phyloP scores from a whole-genome alignment of 2,113 vertebrate species.

The Sebastes fasciatus region DNA sequence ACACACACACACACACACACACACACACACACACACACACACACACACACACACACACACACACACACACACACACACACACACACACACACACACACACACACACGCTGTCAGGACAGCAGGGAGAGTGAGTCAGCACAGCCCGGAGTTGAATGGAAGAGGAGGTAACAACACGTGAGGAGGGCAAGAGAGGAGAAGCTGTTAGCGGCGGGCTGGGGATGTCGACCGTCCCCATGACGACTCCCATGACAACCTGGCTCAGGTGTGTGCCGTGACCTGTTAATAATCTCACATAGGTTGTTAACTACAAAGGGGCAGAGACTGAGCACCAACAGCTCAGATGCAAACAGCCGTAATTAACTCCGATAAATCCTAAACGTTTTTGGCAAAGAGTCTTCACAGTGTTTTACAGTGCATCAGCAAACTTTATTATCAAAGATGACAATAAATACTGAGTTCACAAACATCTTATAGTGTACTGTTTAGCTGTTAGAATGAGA shows the following conservation, averaged over 20 bases:
- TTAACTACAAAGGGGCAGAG: constrained; percentile 18
- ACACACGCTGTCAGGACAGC: constrained; percentile 19
- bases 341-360: constrained; percentile 7
- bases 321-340: not conserved
- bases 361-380: not conserved
- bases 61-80: not conserved
- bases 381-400: not conserved
- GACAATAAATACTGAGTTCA: too few species aligned
- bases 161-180: constrained; percentile 51
- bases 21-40: constrained; percentile 20
- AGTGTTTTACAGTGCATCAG: not conserved
- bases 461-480: too few species aligned
- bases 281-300: constrained; percentile 50
- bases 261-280: constrained; percentile 71
- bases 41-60: constrained; percentile 12
- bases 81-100: constrained; percentile 10
- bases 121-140: constrained; percentile 47
- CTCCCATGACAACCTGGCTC: constrained; percentile 56
- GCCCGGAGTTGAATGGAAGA: constrained; percentile 31
- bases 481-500: too few species aligned
- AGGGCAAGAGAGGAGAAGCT: constrained; percentile 18
- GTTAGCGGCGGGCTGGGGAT: constrained; percentile 36
- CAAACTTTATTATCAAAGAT: not conserved
- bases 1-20: not conserved
- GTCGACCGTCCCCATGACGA: constrained; percentile 37